Conservation (phyloP, 2,113 vertebrate genomes). For the Chroicocephalus ridibundus region DNA sequence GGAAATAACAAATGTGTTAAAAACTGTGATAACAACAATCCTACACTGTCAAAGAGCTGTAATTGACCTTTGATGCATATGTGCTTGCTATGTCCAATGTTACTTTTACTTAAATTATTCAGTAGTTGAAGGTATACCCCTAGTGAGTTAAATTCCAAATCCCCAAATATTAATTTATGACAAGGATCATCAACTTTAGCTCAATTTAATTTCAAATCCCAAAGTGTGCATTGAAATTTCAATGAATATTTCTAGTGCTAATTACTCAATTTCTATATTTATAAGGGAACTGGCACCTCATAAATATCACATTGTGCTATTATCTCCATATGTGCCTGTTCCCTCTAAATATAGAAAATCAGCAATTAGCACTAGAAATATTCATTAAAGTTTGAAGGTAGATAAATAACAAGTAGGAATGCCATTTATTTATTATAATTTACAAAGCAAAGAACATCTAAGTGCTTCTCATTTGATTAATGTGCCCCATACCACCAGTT, state of each 20-base stretch:
- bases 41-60: background rate
- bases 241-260: constrained; percentile 64
- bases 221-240: constrained; percentile 50
- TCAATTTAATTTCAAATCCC: constrained; percentile 63
- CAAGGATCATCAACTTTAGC: constrained; percentile 57
- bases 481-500: background rate
- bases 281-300: constrained; percentile 57
- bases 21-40: background rate
- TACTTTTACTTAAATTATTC: background rate
- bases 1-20: background rate
- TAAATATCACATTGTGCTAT: constrained; percentile 71
- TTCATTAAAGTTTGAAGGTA: constrained; percentile 67
- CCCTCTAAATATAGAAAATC: constrained; percentile 68
- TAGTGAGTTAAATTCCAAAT: constrained; percentile 12
- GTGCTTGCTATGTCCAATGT: background rate
- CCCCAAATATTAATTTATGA: constrained; percentile 56
- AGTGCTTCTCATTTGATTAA: constrained; percentile 29
- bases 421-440: constrained; percentile 56
- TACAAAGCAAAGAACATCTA: constrained; percentile 48
- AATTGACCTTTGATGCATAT: background rate
- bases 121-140: background rate
- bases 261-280: constrained; percentile 73
- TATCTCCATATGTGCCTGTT: constrained; percentile 67
- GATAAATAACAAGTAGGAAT: constrained; percentile 55
- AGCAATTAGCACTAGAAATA: constrained; percentile 69